Conservation (phyloP, 2,797 vertebrate genomes). For the Scarus forsteni region DNA sequence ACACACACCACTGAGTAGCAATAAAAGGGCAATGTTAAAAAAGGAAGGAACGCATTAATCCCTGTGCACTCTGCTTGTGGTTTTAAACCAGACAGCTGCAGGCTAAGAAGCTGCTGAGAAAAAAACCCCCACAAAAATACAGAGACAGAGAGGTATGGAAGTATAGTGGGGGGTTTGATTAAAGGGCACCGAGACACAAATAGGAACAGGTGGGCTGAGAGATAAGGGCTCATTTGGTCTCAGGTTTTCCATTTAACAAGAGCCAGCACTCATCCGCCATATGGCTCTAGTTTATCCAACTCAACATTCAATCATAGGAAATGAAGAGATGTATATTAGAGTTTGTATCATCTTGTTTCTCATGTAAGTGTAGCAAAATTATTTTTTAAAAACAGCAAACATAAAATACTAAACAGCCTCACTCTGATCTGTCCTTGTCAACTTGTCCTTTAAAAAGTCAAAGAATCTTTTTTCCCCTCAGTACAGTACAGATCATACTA, state of each 20-base stretch:
- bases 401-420: too few species aligned
- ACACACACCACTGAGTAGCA: neutral
- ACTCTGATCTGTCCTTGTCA: neutral
- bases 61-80: conserved; percentile 10
- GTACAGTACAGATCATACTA: too few species aligned
- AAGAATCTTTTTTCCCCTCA: too few species aligned
- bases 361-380: conserved; percentile 1
- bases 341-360: conserved; percentile 14
- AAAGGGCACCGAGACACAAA: conserved; percentile 23
- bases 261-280: conserved; percentile 45
- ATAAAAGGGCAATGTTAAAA: conserved; percentile 7
- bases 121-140: neutral
- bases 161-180: conserved; percentile 17
- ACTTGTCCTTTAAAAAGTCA: neutral
- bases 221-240: conserved; percentile 51
- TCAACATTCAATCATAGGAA: conserved; percentile 4
- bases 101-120: conserved; percentile 16
- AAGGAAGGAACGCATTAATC: conserved; percentile 16
- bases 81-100: conserved; percentile 19
- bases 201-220: conserved; percentile 51
- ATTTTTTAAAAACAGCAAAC: conserved; percentile 21
- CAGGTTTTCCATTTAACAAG: conserved; percentile 47
- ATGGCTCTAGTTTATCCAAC: conserved; percentile 38
- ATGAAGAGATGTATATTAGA: neutral
- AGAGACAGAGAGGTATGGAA: neutral